These are phyloP conservation scores for Dysmachus trigonus DNA, from an alignment of 2,888 invertebrate species.

Conservation along the genomic window DNA sequence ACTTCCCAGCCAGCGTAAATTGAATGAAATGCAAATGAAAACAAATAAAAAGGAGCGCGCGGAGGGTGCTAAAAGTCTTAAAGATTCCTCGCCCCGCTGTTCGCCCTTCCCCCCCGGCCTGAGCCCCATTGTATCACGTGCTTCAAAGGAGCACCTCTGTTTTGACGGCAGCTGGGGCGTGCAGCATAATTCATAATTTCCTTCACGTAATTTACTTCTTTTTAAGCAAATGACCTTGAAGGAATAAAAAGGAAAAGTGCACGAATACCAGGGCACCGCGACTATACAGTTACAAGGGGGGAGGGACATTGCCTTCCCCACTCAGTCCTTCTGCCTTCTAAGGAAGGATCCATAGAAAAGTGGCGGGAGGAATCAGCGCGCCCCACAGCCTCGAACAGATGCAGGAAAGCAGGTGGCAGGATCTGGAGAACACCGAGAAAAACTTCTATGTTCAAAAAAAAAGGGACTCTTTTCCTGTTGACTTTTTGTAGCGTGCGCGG, in stretches of 20 bases:
- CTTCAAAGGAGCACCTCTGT: constrained; percentile 8
- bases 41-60: background rate
- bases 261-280: background rate
- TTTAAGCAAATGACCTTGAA: constrained; percentile 43
- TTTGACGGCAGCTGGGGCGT: constrained; percentile 34
- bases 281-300: background rate
- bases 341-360: background rate
- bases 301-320: background rate
- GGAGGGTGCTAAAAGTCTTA: background rate
- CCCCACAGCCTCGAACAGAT: background rate
- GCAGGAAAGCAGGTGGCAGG: background rate
- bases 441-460: constrained; percentile 19
- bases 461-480: constrained; percentile 28
- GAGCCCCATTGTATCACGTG: constrained; percentile 21
- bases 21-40: constrained; percentile 2
- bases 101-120: background rate
- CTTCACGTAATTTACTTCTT: constrained; percentile 41
- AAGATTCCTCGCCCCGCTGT: background rate
- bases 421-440: background rate
- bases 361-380: background rate
- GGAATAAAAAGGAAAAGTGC: constrained; percentile 42
- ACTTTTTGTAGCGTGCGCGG: constrained; percentile 31
- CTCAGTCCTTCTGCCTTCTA: background rate
- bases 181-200: constrained; percentile 44
- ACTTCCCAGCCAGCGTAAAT: background rate